Conservation (phyloP, 2,113 vertebrate species). For the Anhinga rufa region DNA sequence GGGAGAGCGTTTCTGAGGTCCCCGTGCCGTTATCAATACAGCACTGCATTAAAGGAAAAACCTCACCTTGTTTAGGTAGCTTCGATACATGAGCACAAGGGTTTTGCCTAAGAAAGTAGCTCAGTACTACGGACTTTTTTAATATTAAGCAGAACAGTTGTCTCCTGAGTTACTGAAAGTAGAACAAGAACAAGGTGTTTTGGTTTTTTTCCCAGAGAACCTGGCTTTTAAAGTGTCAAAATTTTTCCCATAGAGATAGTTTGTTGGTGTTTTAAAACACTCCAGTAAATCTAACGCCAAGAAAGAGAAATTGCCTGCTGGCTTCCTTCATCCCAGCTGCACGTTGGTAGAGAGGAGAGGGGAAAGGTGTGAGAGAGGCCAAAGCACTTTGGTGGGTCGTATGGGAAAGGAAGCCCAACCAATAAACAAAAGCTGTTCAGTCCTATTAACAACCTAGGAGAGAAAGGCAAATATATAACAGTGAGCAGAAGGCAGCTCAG, state of each 20-base stretch:
- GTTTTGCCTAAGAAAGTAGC: neutral
- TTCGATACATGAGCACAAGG: neutral
- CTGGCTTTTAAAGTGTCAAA: neutral
- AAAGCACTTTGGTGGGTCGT: neutral
- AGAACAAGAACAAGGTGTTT: neutral
- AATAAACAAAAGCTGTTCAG: neutral
- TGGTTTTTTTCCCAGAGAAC: neutral
- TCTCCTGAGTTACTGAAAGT: neutral
- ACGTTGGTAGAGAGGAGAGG: neutral
- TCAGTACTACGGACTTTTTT: neutral
- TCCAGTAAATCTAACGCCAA: neutral
- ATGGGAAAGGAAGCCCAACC: neutral
- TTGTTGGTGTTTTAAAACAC: neutral
- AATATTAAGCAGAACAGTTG: neutral
- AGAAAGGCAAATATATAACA: neutral
- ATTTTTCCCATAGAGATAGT: neutral
- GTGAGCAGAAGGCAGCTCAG: slow-evolving; percentile 41
- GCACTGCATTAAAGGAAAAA: neutral
- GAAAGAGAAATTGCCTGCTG: neutral
- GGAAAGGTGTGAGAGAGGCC: neutral
- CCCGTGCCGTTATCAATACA: rapidly evolving
- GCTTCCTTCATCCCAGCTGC: neutral
- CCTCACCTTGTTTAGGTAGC: neutral
- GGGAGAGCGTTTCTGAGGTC: no score
- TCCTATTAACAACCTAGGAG: neutral